Percentiles rank a stretch among this genome's conserved stretches.
These are phyloP conservation scores for Brachypodius melanocephalos DNA, from an alignment of 2,113 vertebrate species.

Conservation along the genomic window DNA sequence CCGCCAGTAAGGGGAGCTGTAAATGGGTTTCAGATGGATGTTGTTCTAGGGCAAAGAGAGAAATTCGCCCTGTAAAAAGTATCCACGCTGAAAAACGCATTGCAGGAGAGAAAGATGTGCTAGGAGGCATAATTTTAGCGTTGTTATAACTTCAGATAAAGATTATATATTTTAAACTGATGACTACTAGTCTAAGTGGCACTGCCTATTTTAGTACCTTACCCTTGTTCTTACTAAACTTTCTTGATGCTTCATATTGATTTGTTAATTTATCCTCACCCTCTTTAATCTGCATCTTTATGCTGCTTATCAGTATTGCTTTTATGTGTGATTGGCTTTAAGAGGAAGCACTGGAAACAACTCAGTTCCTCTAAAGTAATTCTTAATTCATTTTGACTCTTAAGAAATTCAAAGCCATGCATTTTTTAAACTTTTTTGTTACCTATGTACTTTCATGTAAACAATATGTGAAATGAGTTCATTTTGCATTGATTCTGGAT, in stretches of 20 bases:
- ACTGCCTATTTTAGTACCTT: not conserved
- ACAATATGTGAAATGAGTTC: not conserved
- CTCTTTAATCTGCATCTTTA: not conserved
- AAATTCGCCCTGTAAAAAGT: not conserved
- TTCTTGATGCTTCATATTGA: not conserved
- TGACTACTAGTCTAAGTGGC: not conserved
- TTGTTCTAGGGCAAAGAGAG: slow-evolving; percentile 6
- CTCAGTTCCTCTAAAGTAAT: not conserved
- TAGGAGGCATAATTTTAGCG: not conserved
- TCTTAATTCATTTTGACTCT: not conserved
- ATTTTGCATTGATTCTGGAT: not conserved
- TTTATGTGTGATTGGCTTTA: not conserved
- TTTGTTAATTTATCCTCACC: not conserved
- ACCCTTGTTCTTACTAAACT: not conserved
- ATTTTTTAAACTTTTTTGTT: not conserved
- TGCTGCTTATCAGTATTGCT: not conserved
- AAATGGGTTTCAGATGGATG: slow-evolving; percentile 53
- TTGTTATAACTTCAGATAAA: not conserved
- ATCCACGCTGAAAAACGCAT: slow-evolving; percentile 8
- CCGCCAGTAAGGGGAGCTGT: slow-evolving; percentile 12
- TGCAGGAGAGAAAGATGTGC: not conserved
- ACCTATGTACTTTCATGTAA: accelerated
- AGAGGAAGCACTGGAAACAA: not conserved
- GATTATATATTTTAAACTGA: not conserved
- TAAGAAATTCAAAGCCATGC: not conserved